These are phyloP conservation scores for Crossocerus cetratus DNA, from an alignment of 2,888 invertebrate species.

Conservation along the genomic window DNA sequence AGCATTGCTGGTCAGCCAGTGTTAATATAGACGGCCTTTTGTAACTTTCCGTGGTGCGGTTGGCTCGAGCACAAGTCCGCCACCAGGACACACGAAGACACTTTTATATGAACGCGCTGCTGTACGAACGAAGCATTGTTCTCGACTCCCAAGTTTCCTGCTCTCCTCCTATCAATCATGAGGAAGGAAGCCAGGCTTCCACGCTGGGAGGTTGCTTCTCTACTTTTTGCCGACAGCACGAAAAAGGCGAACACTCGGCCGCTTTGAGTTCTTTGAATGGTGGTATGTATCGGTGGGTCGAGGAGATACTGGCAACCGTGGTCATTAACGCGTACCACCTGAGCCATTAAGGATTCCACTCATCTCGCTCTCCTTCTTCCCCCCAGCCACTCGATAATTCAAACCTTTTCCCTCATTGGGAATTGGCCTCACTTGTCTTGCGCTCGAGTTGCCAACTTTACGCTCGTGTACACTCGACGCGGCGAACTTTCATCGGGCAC, in stretches of 20 bases:
- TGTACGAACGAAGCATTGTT: background rate
- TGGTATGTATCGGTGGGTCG: background rate
- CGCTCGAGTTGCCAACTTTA: constrained; percentile 1
- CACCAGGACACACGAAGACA: background rate
- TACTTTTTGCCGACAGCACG: background rate
- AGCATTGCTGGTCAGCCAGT: background rate
- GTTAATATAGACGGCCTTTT: background rate
- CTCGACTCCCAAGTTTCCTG: background rate
- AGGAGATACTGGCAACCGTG: background rate
- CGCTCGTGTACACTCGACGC: constrained; percentile 1
- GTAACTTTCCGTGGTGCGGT: background rate
- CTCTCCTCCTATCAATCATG: constrained; percentile 1
- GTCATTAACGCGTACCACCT: background rate
- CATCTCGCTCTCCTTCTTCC: background rate
- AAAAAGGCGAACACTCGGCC: background rate
- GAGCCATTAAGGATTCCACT: background rate
- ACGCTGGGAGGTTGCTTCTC: background rate
- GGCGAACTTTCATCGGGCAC: constrained; percentile 5
- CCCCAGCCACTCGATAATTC: background rate
- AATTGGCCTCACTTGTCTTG: background rate
- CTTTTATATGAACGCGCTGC: background rate
- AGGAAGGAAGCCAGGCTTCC: background rate
- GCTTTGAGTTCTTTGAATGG: too few relatives aligned
- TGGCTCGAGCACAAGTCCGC: too few relatives aligned
- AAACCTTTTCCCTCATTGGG: constrained; percentile 9